Conservation (phyloP, 2,888 invertebrate genomes). For the Tiliacea citrago region DNA sequence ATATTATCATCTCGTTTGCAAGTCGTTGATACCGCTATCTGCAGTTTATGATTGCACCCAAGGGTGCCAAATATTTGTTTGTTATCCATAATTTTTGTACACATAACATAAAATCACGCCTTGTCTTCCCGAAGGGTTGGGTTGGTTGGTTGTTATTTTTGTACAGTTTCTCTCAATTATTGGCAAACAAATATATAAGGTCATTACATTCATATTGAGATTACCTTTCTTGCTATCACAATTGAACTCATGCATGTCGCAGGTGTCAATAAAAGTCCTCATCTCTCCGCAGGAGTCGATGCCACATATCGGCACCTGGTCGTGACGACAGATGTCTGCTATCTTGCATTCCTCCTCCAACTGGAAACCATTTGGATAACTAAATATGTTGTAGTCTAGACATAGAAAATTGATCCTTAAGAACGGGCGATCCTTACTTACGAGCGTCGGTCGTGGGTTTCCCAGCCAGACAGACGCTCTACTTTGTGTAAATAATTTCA, state of each 20-base stretch:
- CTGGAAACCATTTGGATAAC: constrained; percentile 63
- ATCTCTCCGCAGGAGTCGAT: constrained; percentile 87
- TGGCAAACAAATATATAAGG: neutral
- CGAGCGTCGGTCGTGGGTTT: no score
- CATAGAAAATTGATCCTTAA: no score
- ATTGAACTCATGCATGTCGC: constrained; percentile 87
- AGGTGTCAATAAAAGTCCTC: constrained; percentile 86
- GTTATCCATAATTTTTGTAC: no score
- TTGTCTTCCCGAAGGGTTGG: no score
- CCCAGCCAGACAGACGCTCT: no score
- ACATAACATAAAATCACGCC: no score
- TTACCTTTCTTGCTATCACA: constrained; percentile 86
- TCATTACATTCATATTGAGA: neutral
- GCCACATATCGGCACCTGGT: constrained; percentile 86
- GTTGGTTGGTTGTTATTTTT: no score
- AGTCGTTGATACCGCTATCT: neutral
- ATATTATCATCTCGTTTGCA: neutral
- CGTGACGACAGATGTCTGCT: constrained; percentile 86
- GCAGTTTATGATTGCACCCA: no score
- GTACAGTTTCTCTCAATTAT: neutral
- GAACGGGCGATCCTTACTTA: no score
- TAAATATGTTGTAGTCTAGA: no score
- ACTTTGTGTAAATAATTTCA: no score
- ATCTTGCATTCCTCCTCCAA: constrained; percentile 87
- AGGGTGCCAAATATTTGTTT: neutral